Conservation (phyloP, 2,113 vertebrate species). For the Larimichthys crocea region DNA sequence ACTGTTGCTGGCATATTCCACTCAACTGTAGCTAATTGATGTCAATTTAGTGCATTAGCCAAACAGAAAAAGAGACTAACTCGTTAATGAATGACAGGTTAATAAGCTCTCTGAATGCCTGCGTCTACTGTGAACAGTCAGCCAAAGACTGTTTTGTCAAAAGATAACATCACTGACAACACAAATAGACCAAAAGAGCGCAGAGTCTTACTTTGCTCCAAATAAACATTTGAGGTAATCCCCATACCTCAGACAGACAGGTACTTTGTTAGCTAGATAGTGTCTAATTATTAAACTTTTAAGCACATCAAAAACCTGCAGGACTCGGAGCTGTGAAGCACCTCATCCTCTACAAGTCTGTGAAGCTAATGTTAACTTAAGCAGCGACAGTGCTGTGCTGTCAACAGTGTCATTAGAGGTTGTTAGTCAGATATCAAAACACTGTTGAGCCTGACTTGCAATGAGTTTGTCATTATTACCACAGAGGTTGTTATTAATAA, state of each 20-base stretch:
- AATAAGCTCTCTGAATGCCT: neutral
- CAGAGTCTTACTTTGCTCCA: neutral
- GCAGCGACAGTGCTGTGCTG: neutral
- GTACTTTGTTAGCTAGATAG: neutral
- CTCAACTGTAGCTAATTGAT: neutral
- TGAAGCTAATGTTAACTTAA: neutral
- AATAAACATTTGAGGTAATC: neutral
- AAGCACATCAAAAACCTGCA: neutral
- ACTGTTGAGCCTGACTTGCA: neutral
- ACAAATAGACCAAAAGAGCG: neutral
- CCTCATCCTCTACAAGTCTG: neutral
- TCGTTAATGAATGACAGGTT: neutral
- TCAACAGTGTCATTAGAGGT: neutral
- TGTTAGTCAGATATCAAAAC: neutral
- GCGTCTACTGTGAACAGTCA: neutral
- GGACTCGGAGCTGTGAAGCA: neutral
- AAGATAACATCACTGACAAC: neutral
- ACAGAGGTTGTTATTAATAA: neutral
- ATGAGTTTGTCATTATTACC: neutral
- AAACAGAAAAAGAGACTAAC: neutral
- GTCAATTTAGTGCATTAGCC: no score
- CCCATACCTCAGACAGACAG: neutral
- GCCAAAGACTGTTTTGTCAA: neutral
- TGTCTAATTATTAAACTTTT: neutral
- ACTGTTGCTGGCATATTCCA: neutral